Conservation (phyloP, 2,888 invertebrate species). For the Schizaphis graminum region DNA sequence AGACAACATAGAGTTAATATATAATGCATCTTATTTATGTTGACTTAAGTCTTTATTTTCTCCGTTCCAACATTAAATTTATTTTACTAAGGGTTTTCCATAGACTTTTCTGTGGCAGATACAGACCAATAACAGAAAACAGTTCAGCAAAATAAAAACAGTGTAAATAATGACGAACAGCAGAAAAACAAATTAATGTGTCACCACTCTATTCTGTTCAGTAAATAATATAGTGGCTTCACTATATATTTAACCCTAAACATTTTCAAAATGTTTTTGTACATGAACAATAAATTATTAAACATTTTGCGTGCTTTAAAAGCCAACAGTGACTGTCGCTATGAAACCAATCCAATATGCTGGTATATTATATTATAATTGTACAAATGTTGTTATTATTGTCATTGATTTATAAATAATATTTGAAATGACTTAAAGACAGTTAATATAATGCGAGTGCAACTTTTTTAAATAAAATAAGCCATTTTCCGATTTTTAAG, state of each 20-base stretch:
- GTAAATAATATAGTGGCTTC: background rate
- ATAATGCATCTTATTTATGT: background rate
- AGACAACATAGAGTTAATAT: background rate
- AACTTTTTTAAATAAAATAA: too few species aligned
- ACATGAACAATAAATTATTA: background rate
- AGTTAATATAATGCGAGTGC: background rate
- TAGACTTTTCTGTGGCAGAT: background rate
- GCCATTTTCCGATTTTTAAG: too few species aligned
- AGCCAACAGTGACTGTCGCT: background rate
- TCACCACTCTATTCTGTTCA: background rate
- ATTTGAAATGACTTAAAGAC: background rate
- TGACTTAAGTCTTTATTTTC: background rate
- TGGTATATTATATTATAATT: too few species aligned
- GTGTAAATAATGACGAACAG: background rate
- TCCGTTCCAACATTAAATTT: background rate
- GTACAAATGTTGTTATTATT: too few species aligned
- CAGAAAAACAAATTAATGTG: conserved; percentile 28
- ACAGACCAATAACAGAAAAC: background rate
- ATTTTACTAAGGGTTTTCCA: background rate
- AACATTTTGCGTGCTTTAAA: background rate
- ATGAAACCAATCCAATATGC: background rate
- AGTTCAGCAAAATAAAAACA: background rate
- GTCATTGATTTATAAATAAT: too few species aligned
- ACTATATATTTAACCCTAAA: background rate
- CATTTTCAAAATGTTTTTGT: background rate